A percentile compares a stretch with the other conserved stretches of the same genome.
Evolutionary conservation across 1,140 invertebrate genomes (phyloP).

Genomic region (Neelides sp.): DNA sequence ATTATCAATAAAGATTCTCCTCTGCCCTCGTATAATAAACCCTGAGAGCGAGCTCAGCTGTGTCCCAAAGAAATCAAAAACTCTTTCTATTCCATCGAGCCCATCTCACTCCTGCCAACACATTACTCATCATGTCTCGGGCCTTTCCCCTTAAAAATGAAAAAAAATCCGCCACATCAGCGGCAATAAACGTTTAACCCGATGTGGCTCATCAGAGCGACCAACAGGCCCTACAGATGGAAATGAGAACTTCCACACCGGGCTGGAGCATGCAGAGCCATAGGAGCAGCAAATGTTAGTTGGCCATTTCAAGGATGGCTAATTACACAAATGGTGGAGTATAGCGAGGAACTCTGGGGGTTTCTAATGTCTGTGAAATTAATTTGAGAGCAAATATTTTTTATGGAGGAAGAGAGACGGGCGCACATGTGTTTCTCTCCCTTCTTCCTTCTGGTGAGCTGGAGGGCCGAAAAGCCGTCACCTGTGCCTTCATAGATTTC

Average conservation of each 20-base stretch:
- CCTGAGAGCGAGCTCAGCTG: conserved; percentile 29
- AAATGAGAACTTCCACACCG: too few relatives aligned
- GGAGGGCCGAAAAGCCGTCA: too few relatives aligned
- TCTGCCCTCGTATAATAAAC: conserved; percentile 4
- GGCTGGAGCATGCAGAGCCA: neutral
- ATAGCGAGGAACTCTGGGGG: neutral
- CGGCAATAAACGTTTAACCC: conserved; percentile 19
- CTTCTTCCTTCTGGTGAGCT: neutral
- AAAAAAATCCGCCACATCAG: conserved; percentile 19
- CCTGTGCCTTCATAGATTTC: conserved; percentile 26
- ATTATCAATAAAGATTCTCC: conserved; percentile 21
- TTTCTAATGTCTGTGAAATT: conserved; percentile 23
- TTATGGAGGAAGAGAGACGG: conserved; percentile 16
- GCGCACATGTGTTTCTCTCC: conserved; percentile 1
- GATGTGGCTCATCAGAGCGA: too few relatives aligned
- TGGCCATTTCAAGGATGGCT: neutral
- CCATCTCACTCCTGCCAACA: conserved; percentile 19
- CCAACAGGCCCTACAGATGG: too few relatives aligned
- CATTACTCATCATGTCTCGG: conserved; percentile 28
- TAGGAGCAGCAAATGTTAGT: neutral
- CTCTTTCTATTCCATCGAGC: conserved; percentile 24
- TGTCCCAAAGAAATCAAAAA: conserved; percentile 28
- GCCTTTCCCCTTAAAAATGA: conserved; percentile 17
- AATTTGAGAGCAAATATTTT: conserved; percentile 21
- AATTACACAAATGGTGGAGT: conserved; percentile 14